Evolutionary conservation across 1,140 invertebrate genomes (phyloP).

Genomic region (Goniozus legneri): DNA sequence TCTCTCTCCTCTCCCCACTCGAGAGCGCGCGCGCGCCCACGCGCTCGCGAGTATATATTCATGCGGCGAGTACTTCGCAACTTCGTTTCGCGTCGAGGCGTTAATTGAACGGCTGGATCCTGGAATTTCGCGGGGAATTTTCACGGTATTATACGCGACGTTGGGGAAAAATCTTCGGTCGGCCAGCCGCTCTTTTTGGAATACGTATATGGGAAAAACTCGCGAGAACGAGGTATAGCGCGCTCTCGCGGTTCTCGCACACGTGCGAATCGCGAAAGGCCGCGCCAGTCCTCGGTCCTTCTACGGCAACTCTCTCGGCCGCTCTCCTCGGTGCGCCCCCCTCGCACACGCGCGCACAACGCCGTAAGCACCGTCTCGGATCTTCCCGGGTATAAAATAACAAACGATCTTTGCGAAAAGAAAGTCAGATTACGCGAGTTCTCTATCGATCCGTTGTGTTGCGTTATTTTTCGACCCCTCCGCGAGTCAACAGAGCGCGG

Average conservation of each 20-base stretch:
- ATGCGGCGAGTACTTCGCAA: no score
- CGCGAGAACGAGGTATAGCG: no score
- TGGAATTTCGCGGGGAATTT: no score
- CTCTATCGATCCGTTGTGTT: neutral
- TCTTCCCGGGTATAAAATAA: neutral
- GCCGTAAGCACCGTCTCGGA: neutral
- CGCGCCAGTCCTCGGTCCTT: conserved; percentile 44
- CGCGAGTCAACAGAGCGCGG: neutral
- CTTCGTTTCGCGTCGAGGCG: no score
- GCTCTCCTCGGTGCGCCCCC: conserved; percentile 3
- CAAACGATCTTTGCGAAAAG: no score
- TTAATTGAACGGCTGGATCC: no score
- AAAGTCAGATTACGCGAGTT: no score
- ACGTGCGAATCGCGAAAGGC: neutral
- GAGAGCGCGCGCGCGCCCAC: no score
- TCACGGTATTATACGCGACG: no score
- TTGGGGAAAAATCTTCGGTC: no score
- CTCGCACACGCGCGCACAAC: conserved; percentile 7
- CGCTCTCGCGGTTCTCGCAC: neutral
- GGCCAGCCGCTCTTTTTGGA: neutral
- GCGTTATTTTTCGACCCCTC: neutral
- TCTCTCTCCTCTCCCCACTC: no score
- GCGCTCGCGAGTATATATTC: neutral
- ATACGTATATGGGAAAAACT: neutral
- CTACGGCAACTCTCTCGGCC: conserved; percentile 42